These are phyloP conservation scores for Macrosoma leucophasiata DNA, from an alignment of 2,888 invertebrate species.

Conservation along the genomic window DNA sequence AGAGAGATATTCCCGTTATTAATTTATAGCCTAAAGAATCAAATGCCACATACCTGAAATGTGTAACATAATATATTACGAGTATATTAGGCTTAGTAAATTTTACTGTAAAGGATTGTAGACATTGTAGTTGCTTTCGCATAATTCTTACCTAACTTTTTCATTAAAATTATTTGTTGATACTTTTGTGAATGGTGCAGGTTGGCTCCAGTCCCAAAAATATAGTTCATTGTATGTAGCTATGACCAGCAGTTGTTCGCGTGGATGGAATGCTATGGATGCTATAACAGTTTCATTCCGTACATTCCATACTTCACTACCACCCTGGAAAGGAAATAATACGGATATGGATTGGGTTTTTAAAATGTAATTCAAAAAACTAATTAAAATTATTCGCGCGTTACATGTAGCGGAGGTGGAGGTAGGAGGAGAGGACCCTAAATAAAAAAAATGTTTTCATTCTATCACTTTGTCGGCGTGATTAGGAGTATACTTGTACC, in stretches of 20 bases:
- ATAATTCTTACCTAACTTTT: constrained; percentile 83
- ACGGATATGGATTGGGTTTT: too few relatives aligned
- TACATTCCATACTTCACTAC: constrained; percentile 89
- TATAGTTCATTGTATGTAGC: constrained; percentile 89
- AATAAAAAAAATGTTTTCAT: too few relatives aligned
- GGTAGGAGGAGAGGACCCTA: too few relatives aligned
- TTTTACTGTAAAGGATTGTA: too few relatives aligned
- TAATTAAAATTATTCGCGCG: too few relatives aligned
- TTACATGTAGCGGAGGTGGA: too few relatives aligned
- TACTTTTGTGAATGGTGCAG: constrained; percentile 84
- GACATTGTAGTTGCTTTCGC: too few relatives aligned
- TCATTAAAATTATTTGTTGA: constrained; percentile 85
- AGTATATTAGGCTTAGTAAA: too few relatives aligned
- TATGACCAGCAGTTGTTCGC: constrained; percentile 87
- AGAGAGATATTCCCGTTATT: constrained; percentile 86
- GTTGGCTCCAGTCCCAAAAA: constrained; percentile 93
- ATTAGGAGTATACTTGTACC: too few relatives aligned
- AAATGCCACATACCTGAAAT: constrained; percentile 86
- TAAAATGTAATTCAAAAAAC: too few relatives aligned
- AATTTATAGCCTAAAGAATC: constrained; percentile 87
- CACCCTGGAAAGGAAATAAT: constrained; percentile 79
- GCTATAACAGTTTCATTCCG: constrained; percentile 85
- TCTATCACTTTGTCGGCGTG: too few relatives aligned
- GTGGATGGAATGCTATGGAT: constrained; percentile 91
- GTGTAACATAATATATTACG: too few relatives aligned